phyloP scores from a whole-genome alignment of 2,888 invertebrate species.

The Hydropsyche betteni region DNA sequence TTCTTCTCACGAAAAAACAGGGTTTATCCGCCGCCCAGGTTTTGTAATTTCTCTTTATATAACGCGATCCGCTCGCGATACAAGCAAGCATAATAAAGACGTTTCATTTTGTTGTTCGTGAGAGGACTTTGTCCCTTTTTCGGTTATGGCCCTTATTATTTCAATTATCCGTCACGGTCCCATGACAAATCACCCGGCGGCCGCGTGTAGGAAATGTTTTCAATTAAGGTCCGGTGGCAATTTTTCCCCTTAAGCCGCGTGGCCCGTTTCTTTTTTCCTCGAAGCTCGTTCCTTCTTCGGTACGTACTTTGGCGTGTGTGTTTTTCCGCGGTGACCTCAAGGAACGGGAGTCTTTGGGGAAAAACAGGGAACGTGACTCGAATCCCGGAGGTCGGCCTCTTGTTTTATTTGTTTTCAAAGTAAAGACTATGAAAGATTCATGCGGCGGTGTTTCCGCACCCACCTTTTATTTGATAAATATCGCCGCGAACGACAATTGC shows the following conservation, averaged over 20 bases:
- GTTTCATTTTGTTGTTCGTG: too few relatives aligned
- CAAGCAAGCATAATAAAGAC: too few relatives aligned
- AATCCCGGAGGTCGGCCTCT: slow-evolving; percentile 31
- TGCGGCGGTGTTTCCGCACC: slow-evolving; percentile 36
- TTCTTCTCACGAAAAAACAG: background rate
- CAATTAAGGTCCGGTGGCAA: slow-evolving; percentile 31
- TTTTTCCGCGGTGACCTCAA: slow-evolving; percentile 20
- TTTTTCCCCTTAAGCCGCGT: slow-evolving; percentile 28
- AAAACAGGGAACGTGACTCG: slow-evolving; percentile 39
- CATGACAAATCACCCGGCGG: slow-evolving; percentile 24
- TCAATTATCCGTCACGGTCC: slow-evolving; percentile 29
- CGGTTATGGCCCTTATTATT: slow-evolving; percentile 19
- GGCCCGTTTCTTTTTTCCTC: slow-evolving; percentile 32
- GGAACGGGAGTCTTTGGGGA: slow-evolving; percentile 34
- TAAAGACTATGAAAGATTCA: slow-evolving; percentile 45
- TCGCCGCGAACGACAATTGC: slow-evolving; percentile 23
- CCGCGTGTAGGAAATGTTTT: slow-evolving; percentile 27
- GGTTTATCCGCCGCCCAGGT: too few relatives aligned
- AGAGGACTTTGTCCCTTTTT: too few relatives aligned
- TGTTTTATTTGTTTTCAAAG: slow-evolving; percentile 40
- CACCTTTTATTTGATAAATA: slow-evolving; percentile 41
- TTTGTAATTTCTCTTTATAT: too few relatives aligned
- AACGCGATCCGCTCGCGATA: too few relatives aligned
- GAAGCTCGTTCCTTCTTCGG: background rate
- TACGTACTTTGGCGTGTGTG: background rate